phyloP scores from a whole-genome alignment of 2,113 vertebrate genomes.

The Todiramphus saurophagus region DNA sequence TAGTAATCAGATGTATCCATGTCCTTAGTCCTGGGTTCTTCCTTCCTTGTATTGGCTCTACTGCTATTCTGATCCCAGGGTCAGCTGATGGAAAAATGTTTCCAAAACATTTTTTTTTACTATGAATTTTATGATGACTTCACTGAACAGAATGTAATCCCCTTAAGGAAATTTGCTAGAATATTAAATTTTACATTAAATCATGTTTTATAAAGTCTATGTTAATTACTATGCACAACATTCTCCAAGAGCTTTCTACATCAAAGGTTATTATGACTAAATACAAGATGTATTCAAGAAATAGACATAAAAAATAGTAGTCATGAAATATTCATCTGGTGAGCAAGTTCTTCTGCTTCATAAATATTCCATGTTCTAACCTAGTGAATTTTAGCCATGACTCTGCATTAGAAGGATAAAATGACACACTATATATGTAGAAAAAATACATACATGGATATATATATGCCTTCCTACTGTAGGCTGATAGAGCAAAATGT shows the following conservation, averaged over 20 bases:
- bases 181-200: conserved; percentile 13
- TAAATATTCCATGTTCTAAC: conserved; percentile 33
- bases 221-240: not conserved
- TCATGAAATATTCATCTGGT: conserved; percentile 53
- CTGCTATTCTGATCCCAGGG: no score
- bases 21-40: no score
- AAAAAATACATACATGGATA: not conserved
- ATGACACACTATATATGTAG: not conserved
- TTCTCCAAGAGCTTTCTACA: not conserved
- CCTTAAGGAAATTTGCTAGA: not conserved
- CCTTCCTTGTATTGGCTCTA: no score
- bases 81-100: no score
- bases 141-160: not conserved
- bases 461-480: not conserved
- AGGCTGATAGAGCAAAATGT: not conserved
- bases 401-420: not conserved
- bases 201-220: not conserved
- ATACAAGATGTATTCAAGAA: not conserved
- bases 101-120: not conserved
- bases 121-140: not conserved
- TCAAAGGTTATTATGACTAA: conserved; percentile 20
- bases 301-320: not conserved
- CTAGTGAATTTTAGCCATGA: conserved; percentile 26
- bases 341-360: conserved; percentile 7
- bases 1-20: no score